Percentiles rank a stretch among this genome's conserved stretches.
These are phyloP conservation scores for Iguana delicatissima DNA, from an alignment of 2,797 vertebrate species.

Conservation along the genomic window DNA sequence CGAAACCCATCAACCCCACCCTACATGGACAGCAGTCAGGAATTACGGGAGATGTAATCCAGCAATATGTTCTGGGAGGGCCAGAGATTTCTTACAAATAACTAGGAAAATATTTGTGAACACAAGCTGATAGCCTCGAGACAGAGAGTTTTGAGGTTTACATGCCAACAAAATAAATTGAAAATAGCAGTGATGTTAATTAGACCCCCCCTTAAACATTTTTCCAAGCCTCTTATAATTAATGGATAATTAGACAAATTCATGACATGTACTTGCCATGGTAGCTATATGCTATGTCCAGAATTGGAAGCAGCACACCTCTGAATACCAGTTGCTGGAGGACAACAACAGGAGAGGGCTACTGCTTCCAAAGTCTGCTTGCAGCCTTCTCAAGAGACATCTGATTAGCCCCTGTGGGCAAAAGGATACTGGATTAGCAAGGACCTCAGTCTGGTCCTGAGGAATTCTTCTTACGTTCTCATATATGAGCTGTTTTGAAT, in stretches of 20 bases:
- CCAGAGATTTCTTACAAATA: neutral
- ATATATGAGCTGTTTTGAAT: neutral
- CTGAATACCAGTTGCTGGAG: neutral
- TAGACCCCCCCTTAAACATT: neutral
- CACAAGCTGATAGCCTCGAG: neutral
- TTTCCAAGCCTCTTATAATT: neutral
- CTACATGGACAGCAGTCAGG: neutral
- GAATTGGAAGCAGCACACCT: neutral
- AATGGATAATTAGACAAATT: neutral
- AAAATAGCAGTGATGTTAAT: neutral
- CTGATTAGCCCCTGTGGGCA: neutral
- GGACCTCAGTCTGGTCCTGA: neutral
- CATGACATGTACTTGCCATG: neutral
- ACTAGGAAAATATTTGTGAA: neutral
- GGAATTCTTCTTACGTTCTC: neutral
- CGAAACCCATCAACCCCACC: neutral
- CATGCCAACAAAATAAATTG: neutral
- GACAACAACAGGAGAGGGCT: neutral
- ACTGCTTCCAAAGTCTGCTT: neutral
- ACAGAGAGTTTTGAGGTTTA: neutral
- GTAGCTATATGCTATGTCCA: neutral
- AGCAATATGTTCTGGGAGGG: neutral
- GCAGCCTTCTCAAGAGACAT: neutral
- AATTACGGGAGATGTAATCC: neutral
- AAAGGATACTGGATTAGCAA: neutral